A percentile compares a stretch with the other conserved stretches of the same genome.
These are phyloP conservation scores for Axea sp. DNA, from an alignment of 2,888 invertebrate genomes.

Conservation along the genomic window DNA sequence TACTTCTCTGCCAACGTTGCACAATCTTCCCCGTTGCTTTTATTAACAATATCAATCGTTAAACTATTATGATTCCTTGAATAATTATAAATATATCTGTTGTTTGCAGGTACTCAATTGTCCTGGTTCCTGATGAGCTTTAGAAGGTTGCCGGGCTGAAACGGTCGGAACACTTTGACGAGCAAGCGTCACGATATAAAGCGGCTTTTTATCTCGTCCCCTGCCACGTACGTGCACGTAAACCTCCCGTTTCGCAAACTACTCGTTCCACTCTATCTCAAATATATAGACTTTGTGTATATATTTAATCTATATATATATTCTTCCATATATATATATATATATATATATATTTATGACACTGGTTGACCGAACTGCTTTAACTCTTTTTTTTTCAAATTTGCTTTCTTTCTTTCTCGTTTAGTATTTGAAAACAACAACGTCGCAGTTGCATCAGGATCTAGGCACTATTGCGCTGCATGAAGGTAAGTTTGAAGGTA, in stretches of 20 bases:
- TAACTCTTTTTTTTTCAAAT: constrained; percentile 11
- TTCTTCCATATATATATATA: constrained; percentile 46
- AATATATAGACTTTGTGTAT: constrained; percentile 61
- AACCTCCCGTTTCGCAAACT: constrained; percentile 48
- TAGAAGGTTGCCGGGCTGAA: constrained; percentile 51
- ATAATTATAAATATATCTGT: constrained; percentile 75
- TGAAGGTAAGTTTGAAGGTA: constrained; percentile 77
- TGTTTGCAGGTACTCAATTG: constrained; percentile 76
- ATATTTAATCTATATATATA: constrained; percentile 61
- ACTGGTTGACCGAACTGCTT: constrained; percentile 50
- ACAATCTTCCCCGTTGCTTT: constrained; percentile 22
- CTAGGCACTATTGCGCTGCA: constrained; percentile 77
- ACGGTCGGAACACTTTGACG: constrained; percentile 51
- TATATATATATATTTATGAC: constrained; percentile 59
- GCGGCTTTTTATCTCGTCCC: constrained; percentile 34
- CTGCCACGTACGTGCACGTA: constrained; percentile 36
- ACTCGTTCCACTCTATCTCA: constrained; percentile 41
- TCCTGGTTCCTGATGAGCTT: constrained; percentile 73
- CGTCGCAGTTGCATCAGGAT: constrained; percentile 58
- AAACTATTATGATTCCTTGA: constrained; percentile 60
- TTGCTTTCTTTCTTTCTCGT: constrained; percentile 28
- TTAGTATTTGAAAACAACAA: constrained; percentile 54
- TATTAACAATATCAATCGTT: constrained; percentile 53
- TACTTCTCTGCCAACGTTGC: constrained; percentile 35
- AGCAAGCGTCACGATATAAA: constrained; percentile 47